Evolutionary conservation across 2,888 invertebrate genomes (phyloP).

Genomic region (Scaptomyza caliginosa): DNA sequence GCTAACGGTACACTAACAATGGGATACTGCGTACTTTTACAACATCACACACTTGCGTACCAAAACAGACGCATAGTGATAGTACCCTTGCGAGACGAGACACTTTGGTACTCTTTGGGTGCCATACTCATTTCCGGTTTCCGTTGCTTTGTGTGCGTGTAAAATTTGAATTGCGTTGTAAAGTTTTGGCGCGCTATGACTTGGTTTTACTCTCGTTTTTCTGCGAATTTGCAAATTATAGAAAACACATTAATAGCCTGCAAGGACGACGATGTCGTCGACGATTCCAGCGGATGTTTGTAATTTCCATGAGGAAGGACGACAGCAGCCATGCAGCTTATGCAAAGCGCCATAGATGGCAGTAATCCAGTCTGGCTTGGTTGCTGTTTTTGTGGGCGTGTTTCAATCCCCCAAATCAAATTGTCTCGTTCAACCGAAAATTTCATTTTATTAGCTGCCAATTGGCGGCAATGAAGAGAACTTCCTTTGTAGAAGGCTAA

Average conservation of each 20-base stretch:
- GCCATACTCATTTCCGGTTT: slow-evolving; percentile 82
- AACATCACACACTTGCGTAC: background rate
- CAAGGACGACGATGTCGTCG: slow-evolving; percentile 6
- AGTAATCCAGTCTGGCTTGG: background rate
- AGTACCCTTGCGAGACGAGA: slow-evolving; percentile 28
- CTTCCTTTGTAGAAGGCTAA: slow-evolving; percentile 80
- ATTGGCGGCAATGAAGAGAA: slow-evolving; percentile 72
- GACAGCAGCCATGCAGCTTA: slow-evolving; percentile 10
- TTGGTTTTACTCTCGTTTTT: slow-evolving; percentile 27
- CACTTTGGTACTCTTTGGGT: slow-evolving; percentile 55
- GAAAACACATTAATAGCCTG: slow-evolving; percentile 72
- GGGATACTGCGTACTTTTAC: slow-evolving; percentile 27
- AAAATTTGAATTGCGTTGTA: slow-evolving; percentile 75
- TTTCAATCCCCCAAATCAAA: slow-evolving; percentile 60
- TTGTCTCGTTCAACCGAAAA: slow-evolving; percentile 68
- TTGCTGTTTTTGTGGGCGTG: slow-evolving; percentile 59
- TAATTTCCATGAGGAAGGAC: slow-evolving; percentile 64
- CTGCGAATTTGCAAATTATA: slow-evolving; percentile 67
- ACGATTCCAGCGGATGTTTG: slow-evolving; percentile 65
- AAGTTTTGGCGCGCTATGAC: slow-evolving; percentile 51
- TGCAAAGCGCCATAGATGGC: background rate
- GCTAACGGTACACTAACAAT: slow-evolving; percentile 25
- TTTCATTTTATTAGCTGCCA: slow-evolving; percentile 67
- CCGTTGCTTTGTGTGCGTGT: slow-evolving; percentile 79
- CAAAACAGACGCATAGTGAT: slow-evolving; percentile 17